phyloP scores from a whole-genome alignment of 2,113 vertebrate genomes.

The Hydropotes inermis region DNA sequence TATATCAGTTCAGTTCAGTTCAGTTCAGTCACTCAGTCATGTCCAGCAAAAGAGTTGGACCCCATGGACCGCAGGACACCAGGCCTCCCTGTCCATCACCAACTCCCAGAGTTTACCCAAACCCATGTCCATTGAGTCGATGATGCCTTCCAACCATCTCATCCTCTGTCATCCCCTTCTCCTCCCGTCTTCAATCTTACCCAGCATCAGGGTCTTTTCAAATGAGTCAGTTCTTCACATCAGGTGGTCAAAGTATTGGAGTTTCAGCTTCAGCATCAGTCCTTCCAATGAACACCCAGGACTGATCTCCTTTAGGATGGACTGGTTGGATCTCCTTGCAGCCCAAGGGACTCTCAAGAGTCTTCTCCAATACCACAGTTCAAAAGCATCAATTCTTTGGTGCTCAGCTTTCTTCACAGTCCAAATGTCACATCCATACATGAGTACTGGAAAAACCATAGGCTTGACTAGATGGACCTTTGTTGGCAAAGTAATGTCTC shows the following conservation, averaged over 20 bases:
- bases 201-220: background rate
- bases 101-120: fast-evolving
- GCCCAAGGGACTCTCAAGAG: background rate
- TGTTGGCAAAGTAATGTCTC: background rate
- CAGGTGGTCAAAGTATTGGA: background rate
- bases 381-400: background rate
- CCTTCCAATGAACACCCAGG: background rate
- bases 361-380: background rate
- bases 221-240: fast-evolving
- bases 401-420: background rate
- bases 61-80: background rate
- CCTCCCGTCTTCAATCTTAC: background rate
- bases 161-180: background rate
- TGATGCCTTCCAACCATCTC: background rate
- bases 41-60: fast-evolving
- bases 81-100: background rate
- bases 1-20: background rate
- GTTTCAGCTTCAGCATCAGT: background rate
- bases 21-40: fast-evolving
- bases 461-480: background rate
- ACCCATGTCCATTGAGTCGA: background rate
- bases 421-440: background rate
- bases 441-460: background rate
- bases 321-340: background rate
- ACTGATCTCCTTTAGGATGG: background rate